These are phyloP conservation scores for Zaprionus ornatus DNA, from an alignment of 1,140 invertebrate genomes.

Conservation along the genomic window DNA sequence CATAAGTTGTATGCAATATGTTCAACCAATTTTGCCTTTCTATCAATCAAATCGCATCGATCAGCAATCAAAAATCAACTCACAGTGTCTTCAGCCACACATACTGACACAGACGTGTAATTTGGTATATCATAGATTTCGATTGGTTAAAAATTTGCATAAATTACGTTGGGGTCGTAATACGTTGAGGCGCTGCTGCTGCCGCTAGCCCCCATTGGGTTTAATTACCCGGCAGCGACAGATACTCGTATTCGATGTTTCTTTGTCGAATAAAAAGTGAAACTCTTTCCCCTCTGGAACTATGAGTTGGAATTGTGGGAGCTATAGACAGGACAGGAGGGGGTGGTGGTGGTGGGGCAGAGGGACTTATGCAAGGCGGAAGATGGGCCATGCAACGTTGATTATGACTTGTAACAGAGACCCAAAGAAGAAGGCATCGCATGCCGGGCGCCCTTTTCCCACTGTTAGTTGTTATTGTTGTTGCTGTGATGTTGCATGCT, in stretches of 20 bases:
- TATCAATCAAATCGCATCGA: constrained; percentile 30
- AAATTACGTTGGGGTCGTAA: constrained; percentile 50
- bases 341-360: not conserved
- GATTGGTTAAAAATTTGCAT: constrained; percentile 55
- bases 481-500: constrained; percentile 36
- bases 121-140: constrained; percentile 53
- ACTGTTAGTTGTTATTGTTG: constrained; percentile 18
- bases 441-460: constrained; percentile 64
- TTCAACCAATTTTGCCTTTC: constrained; percentile 13
- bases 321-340: not conserved
- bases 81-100: not conserved
- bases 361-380: constrained; percentile 74
- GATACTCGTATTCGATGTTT: constrained; percentile 14
- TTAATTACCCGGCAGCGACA: constrained; percentile 72
- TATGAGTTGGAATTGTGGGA: not conserved
- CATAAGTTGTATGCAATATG: constrained; percentile 6
- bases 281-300: constrained; percentile 42
- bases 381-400: constrained; percentile 69
- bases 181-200: constrained; percentile 16
- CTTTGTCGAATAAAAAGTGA: constrained; percentile 56
- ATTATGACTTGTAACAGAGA: constrained; percentile 74
- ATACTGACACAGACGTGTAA: not conserved
- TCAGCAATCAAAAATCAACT: not conserved
- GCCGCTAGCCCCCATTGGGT: constrained; percentile 59
- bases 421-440: constrained; percentile 67